Base-by-base conservation (phyloP, 2,888 invertebrate genomes). In the Drosophila acutilabella region DNA sequence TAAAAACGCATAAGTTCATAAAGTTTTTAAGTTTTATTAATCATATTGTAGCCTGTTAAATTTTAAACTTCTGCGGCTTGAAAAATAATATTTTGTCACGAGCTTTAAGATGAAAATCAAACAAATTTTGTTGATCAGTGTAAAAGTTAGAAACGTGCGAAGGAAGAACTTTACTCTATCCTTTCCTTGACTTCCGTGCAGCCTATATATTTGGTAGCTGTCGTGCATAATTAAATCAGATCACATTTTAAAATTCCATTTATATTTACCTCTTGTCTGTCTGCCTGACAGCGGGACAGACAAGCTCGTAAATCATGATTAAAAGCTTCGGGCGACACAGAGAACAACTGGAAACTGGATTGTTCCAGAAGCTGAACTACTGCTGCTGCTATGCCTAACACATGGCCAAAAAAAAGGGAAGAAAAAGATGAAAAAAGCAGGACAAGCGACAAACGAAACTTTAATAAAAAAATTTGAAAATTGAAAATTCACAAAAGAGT, bases 171-270 rank as follows among this genome's bases (percentile, higher is more conserved):
- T 36, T 18, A 38, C 20, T 38, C 5, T 40, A 30, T 53, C 4
- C 16, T 18, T 42, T 14, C 4, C 13, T 42, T 26, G 57, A 10
- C 51, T 20, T 30, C 23, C 13, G 11, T 14, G 30, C 30, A 41
- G 48, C 38, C 74, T 60, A 71, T 69, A 57, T 36, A 2, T 53
- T 42, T 18, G 8, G 33, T 6, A 75, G 67, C 70, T 73, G 74
- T 66, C 78, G 64, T 88, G 88, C 81, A 86, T 90, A 88, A 90
- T 90, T 90, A 89, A 90, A 90, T 90, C 88, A 81, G 90, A 90
- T 90, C 90, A 83, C 88, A 88, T 86, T 90, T 89, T 87, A 87
- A 90, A 89, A 89, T 90, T 89, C 86, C 90, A 89, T 89, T 89
- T 89, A 84, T 85, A 89, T 90, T 89, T 89, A 89, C 83, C 85